Percentiles rank a stretch among this genome's conserved stretches.
These are phyloP conservation scores for Lasiurus cinereus DNA, from an alignment of 2,113 vertebrate genomes.

Conservation along the genomic window DNA sequence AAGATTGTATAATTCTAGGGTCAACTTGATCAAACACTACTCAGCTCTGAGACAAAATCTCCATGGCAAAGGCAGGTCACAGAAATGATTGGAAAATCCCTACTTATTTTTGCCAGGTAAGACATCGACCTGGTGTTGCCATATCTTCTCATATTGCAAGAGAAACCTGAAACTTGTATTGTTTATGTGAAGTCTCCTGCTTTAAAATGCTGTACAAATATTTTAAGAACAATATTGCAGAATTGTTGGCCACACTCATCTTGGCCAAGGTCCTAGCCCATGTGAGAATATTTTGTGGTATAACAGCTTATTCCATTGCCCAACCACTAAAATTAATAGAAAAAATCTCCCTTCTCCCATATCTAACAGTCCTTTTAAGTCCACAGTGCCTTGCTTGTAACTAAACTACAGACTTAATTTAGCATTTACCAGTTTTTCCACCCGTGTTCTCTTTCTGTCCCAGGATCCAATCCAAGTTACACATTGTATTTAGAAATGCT, in stretches of 20 bases:
- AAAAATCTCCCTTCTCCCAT: background rate
- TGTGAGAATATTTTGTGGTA: background rate
- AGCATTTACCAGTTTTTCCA: background rate
- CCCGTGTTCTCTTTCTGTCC: background rate
- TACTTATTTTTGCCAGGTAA: background rate
- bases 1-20: rapidly evolving
- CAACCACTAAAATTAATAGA: background rate
- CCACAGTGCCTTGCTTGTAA: background rate
- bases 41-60: background rate
- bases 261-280: background rate
- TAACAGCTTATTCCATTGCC: background rate
- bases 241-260: background rate
- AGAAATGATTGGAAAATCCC: background rate
- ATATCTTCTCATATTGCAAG: background rate
- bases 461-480: background rate
- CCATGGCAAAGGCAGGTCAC: background rate
- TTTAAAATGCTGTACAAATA: background rate
- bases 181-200: background rate
- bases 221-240: constrained; percentile 20
- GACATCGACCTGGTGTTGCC: background rate
- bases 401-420: background rate
- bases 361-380: background rate
- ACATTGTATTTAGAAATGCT: background rate
- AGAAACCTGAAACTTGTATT: background rate
- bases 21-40: background rate